Evolutionary conservation across 2,797 vertebrate species (phyloP).

Genomic region (Valencia hispanica): DNA sequence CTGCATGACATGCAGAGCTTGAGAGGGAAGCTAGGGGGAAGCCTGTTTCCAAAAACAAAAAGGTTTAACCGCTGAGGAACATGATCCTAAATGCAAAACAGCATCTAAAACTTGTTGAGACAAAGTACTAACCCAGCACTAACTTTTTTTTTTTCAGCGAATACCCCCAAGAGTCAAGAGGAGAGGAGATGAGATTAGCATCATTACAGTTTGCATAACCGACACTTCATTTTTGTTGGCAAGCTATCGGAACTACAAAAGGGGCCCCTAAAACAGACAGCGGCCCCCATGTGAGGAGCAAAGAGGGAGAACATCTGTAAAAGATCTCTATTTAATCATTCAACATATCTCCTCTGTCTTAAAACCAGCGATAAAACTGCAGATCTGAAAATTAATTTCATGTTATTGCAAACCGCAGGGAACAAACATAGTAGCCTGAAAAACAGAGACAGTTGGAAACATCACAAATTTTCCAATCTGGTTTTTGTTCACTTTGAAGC

Average conservation of each 20-base stretch:
- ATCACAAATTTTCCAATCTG: background rate
- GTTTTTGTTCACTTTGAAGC: constrained; percentile 20
- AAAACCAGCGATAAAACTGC: constrained; percentile 41
- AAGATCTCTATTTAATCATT: constrained; percentile 35
- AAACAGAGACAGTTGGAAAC: background rate
- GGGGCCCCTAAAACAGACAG: constrained; percentile 21
- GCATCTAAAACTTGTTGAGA: background rate
- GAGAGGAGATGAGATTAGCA: constrained; percentile 47
- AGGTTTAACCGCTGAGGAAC: background rate
- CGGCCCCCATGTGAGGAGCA: constrained; percentile 41
- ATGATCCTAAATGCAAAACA: background rate
- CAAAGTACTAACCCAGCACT: background rate
- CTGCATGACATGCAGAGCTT: background rate
- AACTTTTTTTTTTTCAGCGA: constrained; percentile 20
- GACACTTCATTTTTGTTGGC: constrained; percentile 46
- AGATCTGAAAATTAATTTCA: constrained; percentile 33
- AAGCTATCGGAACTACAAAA: constrained; percentile 5
- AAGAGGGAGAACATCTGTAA: constrained; percentile 50
- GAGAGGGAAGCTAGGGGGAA: background rate
- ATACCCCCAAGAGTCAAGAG: constrained; percentile 6
- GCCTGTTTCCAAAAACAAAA: background rate
- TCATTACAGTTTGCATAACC: constrained; percentile 28
- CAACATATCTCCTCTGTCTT: constrained; percentile 15
- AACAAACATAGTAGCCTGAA: constrained; percentile 10
- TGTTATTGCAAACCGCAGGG: background rate